phyloP scores from a whole-genome alignment of 30 jellyfish, hydroid and myxozoan genomes.

The Hydra vulgaris region DNA sequence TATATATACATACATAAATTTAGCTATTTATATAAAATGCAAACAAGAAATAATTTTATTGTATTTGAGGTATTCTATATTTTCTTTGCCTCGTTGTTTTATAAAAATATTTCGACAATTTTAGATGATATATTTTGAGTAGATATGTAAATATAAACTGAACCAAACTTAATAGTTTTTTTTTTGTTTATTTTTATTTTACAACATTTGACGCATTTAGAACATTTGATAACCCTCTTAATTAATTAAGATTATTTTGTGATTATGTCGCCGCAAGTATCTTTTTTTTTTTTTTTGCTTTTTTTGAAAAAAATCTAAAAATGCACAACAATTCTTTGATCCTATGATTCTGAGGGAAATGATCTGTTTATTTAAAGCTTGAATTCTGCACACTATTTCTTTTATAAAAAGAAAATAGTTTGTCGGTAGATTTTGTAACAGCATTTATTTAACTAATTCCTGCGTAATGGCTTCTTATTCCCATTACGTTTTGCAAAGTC shows the following conservation, averaged over 20 bases:
- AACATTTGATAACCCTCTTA: too few relatives aligned
- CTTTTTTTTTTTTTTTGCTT: too few relatives aligned
- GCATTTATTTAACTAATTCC: not conserved
- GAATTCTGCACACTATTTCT: not conserved
- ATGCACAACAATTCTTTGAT: not conserved
- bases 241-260: too few relatives aligned
- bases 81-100: not conserved
- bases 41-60: too few relatives aligned
- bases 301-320: not conserved
- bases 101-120: not conserved
- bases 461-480: not conserved
- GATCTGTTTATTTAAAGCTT: not conserved
- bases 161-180: not conserved
- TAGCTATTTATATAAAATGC: not conserved
- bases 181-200: too few relatives aligned
- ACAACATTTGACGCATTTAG: not conserved
- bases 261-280: not conserved
- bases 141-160: not conserved
- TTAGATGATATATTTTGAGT: not conserved
- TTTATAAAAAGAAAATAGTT: too few relatives aligned
- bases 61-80: not conserved
- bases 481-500: not conserved
- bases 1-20: not conserved
- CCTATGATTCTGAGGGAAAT: not conserved
- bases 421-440: not conserved